A percentile compares a stretch with the other conserved stretches of the same genome.
Evolutionary conservation across 1,140 invertebrate species (phyloP).

Genomic region (Grapholita molesta): DNA sequence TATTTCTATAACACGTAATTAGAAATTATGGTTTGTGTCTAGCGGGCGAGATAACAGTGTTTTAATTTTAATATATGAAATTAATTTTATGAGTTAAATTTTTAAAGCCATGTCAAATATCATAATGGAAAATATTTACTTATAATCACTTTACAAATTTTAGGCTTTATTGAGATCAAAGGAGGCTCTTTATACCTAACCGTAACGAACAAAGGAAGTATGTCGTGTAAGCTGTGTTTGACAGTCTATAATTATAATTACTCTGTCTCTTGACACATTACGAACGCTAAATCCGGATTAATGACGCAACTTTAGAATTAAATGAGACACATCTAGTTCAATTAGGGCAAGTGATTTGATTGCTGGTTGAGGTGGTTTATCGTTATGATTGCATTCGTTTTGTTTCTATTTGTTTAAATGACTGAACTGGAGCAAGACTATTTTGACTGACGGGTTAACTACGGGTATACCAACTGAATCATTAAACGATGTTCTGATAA

Average conservation of each 20-base stretch:
- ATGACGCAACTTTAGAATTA: background rate
- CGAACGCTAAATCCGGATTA: background rate
- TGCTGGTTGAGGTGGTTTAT: background rate
- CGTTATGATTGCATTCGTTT: background rate
- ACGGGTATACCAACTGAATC: no score
- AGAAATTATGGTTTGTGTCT: no score
- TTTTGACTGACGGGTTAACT: background rate
- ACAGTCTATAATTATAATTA: background rate
- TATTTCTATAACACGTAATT: no score
- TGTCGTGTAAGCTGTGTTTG: background rate
- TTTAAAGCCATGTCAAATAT: no score
- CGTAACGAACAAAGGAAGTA: background rate
- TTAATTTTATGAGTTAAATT: no score
- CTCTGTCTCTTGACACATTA: background rate
- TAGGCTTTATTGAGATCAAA: no score
- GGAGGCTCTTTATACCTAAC: background rate
- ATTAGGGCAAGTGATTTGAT: background rate
- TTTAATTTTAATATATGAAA: no score
- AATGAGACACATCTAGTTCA: background rate
- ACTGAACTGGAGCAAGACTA: background rate
- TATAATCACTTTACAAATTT: no score
- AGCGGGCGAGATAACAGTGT: no score
- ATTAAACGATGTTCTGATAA: no score
- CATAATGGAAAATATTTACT: no score
- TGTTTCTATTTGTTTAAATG: background rate